Percentiles rank a stretch among this genome's conserved stretches.
Conservation (phyloP, 2,797 vertebrate species). For the Hipposideros larvatus region DNA sequence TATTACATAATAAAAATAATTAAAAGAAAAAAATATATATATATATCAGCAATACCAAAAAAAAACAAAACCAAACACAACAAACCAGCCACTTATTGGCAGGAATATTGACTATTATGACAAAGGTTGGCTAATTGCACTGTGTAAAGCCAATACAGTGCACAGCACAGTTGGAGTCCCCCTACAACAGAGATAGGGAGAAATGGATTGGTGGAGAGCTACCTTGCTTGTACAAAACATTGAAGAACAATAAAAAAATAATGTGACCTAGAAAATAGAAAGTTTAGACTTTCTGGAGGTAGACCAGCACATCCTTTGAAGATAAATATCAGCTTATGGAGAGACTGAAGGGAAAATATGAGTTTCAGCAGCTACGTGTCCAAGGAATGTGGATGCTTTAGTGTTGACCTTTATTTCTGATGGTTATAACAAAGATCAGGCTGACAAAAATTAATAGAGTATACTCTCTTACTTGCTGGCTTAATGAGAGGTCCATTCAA, state of each 20-base stretch:
- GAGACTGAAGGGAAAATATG: not conserved
- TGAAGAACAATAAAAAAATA: slow-evolving; percentile 39
- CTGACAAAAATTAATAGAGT: slow-evolving; percentile 52
- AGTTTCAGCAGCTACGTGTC: slow-evolving; percentile 44
- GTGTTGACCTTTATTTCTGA: slow-evolving; percentile 48
- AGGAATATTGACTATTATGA: slow-evolving; percentile 53
- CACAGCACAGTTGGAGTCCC: not conserved
- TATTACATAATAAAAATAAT: no score
- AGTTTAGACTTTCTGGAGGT: slow-evolving; percentile 2
- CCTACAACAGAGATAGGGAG: not conserved
- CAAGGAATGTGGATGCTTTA: slow-evolving; percentile 25
- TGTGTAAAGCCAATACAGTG: not conserved
- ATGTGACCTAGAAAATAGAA: slow-evolving; percentile 58
- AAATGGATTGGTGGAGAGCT: not conserved
- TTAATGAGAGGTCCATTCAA: slow-evolving; percentile 3
- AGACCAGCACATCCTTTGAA: slow-evolving; percentile 54
- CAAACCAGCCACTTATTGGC: slow-evolving; percentile 57
- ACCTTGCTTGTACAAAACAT: not conserved
- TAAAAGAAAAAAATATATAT: no score
- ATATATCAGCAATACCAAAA: no score
- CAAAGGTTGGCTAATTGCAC: slow-evolving; percentile 12
- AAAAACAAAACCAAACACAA: not conserved
- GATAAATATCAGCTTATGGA: slow-evolving; percentile 25
- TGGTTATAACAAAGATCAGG: slow-evolving; percentile 46
- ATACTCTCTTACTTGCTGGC: not conserved